Percentiles rank a stretch among this genome's conserved stretches.
Evolutionary conservation across 2,797 vertebrate species (phyloP).

Genomic region (Lacerta viridis): DNA sequence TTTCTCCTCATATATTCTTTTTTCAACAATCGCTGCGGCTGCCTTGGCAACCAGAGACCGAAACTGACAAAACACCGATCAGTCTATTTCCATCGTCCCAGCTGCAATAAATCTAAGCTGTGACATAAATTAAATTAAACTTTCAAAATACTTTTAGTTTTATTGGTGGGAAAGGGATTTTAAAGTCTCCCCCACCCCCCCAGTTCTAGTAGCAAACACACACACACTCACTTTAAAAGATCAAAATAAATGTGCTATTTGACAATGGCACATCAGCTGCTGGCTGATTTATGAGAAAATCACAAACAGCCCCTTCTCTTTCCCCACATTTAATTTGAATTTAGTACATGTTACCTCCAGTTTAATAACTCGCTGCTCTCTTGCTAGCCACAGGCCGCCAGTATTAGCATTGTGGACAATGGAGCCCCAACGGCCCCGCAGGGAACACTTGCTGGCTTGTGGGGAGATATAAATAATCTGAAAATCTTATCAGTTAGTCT

Average conservation of each 20-base stretch:
- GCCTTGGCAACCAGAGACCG: conserved; percentile 26
- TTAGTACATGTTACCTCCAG: neutral
- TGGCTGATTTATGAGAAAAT: neutral
- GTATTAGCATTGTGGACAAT: neutral
- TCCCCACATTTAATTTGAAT: neutral
- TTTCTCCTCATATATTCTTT: neutral
- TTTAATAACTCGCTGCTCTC: neutral
- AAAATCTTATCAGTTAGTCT: neutral
- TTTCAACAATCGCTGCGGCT: neutral
- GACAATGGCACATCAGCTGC: neutral
- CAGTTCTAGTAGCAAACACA: neutral
- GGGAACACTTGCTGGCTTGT: neutral
- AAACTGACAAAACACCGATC: conserved; percentile 24
- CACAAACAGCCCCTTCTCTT: neutral
- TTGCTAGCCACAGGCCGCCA: neutral
- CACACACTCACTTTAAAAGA: neutral
- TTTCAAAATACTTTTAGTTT: conserved; percentile 29
- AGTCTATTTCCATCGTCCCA: conserved; percentile 23
- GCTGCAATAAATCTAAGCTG: conserved; percentile 32
- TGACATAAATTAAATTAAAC: conserved; percentile 36
- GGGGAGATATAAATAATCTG: neutral
- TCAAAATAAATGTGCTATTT: neutral
- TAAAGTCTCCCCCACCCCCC: neutral
- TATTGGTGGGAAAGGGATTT: conserved; percentile 25
- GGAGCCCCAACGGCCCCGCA: neutral